phyloP scores from a whole-genome alignment of 2,888 invertebrate genomes.

The Ptilodon capucinus region DNA sequence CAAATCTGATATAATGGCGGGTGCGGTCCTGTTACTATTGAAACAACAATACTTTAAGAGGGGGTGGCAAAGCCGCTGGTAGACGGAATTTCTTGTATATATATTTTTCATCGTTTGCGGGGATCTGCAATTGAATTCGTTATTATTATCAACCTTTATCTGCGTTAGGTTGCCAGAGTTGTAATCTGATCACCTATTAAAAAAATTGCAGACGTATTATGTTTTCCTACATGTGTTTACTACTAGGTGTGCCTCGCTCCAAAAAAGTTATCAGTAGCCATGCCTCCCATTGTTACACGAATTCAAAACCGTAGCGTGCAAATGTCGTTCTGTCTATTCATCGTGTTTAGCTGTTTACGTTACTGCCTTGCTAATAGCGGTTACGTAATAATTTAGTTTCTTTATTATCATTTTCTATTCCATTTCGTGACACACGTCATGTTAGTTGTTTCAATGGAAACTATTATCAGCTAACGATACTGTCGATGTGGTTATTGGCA shows the following conservation, averaged over 20 bases:
- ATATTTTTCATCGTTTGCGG: too few species aligned
- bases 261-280: slow-evolving; percentile 42
- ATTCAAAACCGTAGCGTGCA: slow-evolving; percentile 36
- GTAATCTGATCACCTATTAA: not conserved
- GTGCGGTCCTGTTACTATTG: too few species aligned
- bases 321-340: slow-evolving; percentile 36
- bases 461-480: slow-evolving; percentile 25
- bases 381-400: slow-evolving; percentile 51
- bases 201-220: not conserved
- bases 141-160: too few species aligned
- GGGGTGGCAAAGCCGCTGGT: too few species aligned
- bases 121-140: too few species aligned
- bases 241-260: slow-evolving; percentile 18
- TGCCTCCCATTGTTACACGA: slow-evolving; percentile 46
- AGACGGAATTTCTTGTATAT: too few species aligned
- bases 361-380: slow-evolving; percentile 36
- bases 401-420: slow-evolving; percentile 52
- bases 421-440: slow-evolving; percentile 57
- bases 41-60: too few species aligned
- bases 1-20: too few species aligned
- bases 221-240: not conserved
- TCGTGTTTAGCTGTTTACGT: slow-evolving; percentile 34
- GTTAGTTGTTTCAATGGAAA: slow-evolving; percentile 33
- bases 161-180: too few species aligned
- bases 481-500: slow-evolving; percentile 31